These are phyloP conservation scores for Bubalus kerabau DNA, from an alignment of 2,113 vertebrate genomes.

Conservation along the genomic window DNA sequence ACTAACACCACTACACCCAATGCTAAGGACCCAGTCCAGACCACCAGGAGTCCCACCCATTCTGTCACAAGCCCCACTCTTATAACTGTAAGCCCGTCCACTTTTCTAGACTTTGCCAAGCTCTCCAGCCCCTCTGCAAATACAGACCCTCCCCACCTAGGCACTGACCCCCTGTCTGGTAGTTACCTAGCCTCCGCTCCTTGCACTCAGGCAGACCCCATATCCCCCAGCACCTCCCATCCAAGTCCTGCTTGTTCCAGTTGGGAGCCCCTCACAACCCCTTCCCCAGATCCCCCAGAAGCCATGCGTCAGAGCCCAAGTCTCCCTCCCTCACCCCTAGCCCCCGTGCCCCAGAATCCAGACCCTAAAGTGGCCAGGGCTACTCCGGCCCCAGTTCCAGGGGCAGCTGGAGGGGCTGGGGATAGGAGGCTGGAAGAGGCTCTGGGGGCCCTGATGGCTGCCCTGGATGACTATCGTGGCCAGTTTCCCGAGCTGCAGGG, in stretches of 20 bases:
- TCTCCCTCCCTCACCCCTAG: not conserved
- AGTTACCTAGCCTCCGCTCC: not conserved
- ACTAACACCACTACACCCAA: not conserved
- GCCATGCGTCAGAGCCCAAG: slow-evolving; percentile 18
- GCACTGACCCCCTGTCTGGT: not conserved
- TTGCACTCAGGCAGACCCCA: slow-evolving; percentile 1
- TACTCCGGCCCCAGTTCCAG: slow-evolving; percentile 30
- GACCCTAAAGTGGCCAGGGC: not conserved
- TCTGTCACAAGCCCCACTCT: not conserved
- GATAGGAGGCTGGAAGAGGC: slow-evolving; percentile 89
- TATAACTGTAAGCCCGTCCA: not conserved
- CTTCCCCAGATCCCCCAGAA: not conserved
- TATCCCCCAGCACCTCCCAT: not conserved
- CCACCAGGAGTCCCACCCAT: not conserved
- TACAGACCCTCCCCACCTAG: not conserved
- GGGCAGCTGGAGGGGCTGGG: slow-evolving; percentile 37
- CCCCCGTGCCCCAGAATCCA: slow-evolving; percentile 2
- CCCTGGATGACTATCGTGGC: slow-evolving; percentile 94
- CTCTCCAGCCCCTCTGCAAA: not conserved
- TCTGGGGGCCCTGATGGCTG: slow-evolving; percentile 83
- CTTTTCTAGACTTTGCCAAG: not conserved
- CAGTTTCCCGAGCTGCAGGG: slow-evolving; percentile 94
- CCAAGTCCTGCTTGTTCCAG: not conserved
- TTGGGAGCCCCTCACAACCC: not conserved
- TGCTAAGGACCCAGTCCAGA: not conserved